Conservation (phyloP, 2,888 invertebrate species). For the Leptinotarsa haldemani region DNA sequence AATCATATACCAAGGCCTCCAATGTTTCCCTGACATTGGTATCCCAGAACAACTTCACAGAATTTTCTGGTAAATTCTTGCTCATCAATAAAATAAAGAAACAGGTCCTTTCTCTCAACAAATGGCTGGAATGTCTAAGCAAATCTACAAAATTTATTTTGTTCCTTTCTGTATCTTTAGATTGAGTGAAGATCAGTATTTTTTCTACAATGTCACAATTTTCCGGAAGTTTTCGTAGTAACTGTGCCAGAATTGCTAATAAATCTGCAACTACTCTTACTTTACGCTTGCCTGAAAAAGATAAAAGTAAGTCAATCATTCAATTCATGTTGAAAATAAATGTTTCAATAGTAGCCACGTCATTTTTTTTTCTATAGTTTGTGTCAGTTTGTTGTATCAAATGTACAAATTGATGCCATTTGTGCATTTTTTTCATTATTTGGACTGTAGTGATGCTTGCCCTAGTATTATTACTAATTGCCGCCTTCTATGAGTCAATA, state of each 20-base stretch:
- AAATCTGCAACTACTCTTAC: conserved; percentile 76
- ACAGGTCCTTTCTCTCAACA: conserved; percentile 74
- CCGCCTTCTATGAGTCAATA: too few species aligned
- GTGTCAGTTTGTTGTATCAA: too few species aligned
- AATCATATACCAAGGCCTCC: conserved; percentile 73
- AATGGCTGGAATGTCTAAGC: conserved; percentile 70
- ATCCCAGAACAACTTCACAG: conserved; percentile 74
- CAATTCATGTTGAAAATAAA: neutral
- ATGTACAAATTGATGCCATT: too few species aligned
- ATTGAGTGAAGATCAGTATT: conserved; percentile 70
- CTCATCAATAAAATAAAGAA: conserved; percentile 78
- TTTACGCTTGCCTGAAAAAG: conserved; percentile 68
- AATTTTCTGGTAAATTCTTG: conserved; percentile 73
- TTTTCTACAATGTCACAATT: conserved; percentile 81
- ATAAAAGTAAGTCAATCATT: conserved; percentile 11
- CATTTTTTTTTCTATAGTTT: too few species aligned
- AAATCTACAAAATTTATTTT: conserved; percentile 70
- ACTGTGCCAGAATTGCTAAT: conserved; percentile 78
- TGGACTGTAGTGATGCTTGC: too few species aligned
- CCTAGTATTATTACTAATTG: too few species aligned
- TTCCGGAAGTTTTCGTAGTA: conserved; percentile 80
- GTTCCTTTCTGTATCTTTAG: conserved; percentile 48
- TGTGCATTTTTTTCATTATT: too few species aligned
- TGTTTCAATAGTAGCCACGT: neutral
- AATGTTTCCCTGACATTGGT: conserved; percentile 71